phyloP scores from a whole-genome alignment of 2,888 invertebrate genomes.

The Drosophila meridiana region DNA sequence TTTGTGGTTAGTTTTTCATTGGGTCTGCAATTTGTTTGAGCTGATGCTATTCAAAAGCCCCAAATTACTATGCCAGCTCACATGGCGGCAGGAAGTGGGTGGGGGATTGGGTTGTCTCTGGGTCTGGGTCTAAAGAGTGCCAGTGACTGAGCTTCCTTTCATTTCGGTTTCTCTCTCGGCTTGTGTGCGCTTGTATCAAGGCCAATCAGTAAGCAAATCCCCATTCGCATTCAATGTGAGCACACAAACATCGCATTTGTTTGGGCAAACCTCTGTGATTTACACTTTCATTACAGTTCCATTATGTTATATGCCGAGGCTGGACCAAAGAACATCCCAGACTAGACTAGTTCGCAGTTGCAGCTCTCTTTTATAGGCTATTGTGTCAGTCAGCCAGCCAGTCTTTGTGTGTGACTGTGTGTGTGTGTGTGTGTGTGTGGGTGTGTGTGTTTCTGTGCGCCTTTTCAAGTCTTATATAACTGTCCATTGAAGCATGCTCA shows the following conservation, averaged over 20 bases:
- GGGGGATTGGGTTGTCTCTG: not conserved
- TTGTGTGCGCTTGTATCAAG: conserved; percentile 37
- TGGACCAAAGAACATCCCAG: conserved; percentile 8
- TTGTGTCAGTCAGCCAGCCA: conserved; percentile 3
- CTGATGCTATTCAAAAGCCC: conserved; percentile 33
- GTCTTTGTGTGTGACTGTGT: not conserved
- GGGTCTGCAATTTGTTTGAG: conserved; percentile 33
- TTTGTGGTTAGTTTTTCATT: conserved; percentile 25
- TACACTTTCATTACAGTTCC: conserved; percentile 62
- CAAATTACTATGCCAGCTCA: conserved; percentile 17
- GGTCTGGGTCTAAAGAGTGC: not conserved
- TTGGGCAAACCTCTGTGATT: conserved; percentile 53
- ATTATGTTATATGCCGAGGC: conserved; percentile 38
- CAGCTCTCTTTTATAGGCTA: conserved; percentile 21
- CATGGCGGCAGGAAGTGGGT: not conserved
- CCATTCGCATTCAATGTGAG: conserved; percentile 34
- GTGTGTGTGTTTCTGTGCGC: conserved; percentile 6
- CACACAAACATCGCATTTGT: conserved; percentile 38
- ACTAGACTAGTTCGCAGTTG: not conserved
- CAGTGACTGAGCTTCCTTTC: conserved; percentile 4
- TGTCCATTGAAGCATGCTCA: conserved; percentile 56
- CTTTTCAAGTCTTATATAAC: conserved; percentile 27
- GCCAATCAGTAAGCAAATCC: conserved; percentile 58
- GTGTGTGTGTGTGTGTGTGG: conserved; percentile 23
- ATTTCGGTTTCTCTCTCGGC: conserved; percentile 22